These are phyloP conservation scores for Muntiacus muntjak DNA, from an alignment of 2,113 vertebrate species.

Conservation along the genomic window DNA sequence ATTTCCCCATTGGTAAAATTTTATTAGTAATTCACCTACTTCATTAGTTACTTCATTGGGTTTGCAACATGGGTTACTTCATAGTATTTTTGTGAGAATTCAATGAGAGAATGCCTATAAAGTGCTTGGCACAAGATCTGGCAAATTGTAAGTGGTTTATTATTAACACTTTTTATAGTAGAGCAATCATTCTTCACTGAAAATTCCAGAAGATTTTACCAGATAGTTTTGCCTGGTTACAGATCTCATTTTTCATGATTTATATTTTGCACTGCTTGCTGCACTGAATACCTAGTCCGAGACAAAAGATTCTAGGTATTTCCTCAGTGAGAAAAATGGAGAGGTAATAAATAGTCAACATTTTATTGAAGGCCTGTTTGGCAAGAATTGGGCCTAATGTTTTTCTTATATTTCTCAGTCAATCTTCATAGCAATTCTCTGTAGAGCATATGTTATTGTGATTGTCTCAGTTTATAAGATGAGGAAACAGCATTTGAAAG, in stretches of 20 bases:
- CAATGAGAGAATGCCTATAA: background rate
- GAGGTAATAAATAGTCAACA: background rate
- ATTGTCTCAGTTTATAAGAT: background rate
- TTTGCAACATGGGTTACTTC: background rate
- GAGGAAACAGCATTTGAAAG: background rate
- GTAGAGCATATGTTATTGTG: background rate
- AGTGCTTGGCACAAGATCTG: background rate
- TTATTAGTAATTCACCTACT: background rate
- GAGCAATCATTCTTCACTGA: background rate
- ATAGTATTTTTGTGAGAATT: background rate
- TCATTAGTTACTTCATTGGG: background rate
- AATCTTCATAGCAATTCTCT: background rate
- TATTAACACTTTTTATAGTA: background rate
- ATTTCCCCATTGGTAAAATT: background rate
- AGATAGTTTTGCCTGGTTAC: background rate
- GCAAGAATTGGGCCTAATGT: background rate
- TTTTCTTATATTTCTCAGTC: background rate
- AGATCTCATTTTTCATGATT: background rate
- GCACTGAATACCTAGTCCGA: background rate
- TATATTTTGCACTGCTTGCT: background rate
- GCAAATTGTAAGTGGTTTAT: background rate
- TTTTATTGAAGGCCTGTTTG: background rate
- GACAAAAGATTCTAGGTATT: background rate
- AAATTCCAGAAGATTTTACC: background rate
- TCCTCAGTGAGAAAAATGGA: background rate